A percentile compares a stretch with the other conserved stretches of the same genome.
Evolutionary conservation across 2,888 invertebrate genomes (phyloP).

Genomic region (Homarus gammarus): DNA sequence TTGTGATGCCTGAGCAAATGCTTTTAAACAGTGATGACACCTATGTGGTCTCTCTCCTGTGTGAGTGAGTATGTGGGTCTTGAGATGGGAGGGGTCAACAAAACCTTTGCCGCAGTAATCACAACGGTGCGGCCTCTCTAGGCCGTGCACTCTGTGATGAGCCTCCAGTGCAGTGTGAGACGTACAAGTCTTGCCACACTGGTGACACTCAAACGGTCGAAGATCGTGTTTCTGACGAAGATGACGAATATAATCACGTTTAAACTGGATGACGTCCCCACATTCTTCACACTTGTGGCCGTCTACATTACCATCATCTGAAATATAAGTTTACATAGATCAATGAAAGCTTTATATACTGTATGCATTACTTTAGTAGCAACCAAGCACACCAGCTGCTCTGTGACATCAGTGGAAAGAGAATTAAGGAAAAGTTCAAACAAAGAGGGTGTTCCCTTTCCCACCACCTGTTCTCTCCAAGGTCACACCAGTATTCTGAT

Average conservation of each 20-base stretch:
- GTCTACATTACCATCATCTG: constrained; percentile 35
- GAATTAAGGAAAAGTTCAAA: too few species aligned
- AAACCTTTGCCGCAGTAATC: constrained; percentile 74
- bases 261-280: constrained; percentile 70
- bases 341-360: neutral
- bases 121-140: constrained; percentile 70
- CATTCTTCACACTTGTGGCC: constrained; percentile 74
- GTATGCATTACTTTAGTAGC: neutral
- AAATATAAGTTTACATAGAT: neutral
- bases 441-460: too few species aligned
- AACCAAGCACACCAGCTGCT: too few species aligned
- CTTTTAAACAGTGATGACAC: constrained; percentile 74
- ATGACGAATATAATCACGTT: constrained; percentile 74
- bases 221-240: constrained; percentile 70
- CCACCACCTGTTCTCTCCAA: too few species aligned
- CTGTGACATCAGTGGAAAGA: too few species aligned
- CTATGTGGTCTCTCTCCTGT: constrained; percentile 66
- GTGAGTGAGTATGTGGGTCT: constrained; percentile 73
- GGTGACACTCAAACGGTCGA: constrained; percentile 74
- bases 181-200: constrained; percentile 74
- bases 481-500: too few species aligned
- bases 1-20: constrained; percentile 68
- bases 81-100: constrained; percentile 66
- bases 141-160: constrained; percentile 61
- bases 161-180: constrained; percentile 65